Base-by-base conservation (phyloP, 1,140 invertebrate genomes). In the Ceratina calcarata region DNA sequence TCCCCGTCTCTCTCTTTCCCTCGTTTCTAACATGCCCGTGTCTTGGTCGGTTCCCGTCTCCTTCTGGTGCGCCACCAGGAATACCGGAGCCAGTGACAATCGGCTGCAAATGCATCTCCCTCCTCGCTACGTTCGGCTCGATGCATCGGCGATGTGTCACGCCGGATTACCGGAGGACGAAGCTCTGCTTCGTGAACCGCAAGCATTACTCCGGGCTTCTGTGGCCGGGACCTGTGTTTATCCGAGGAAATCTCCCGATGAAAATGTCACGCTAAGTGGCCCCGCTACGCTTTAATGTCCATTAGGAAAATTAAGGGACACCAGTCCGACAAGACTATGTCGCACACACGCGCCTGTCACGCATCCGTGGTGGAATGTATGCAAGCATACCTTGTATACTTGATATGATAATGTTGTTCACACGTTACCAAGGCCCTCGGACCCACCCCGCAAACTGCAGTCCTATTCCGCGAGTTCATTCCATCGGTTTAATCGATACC, bases 71-170 rank as follows among this genome's bases (percentile, higher is more conserved):
- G 45, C 20, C 53, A 32, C 70, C 64, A 83, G 83, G 76, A 79
- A 72, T 58, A 45, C 37, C 20, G 13, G 75, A 78, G 45, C 68
- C 60, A 45, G 61, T 84, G 60, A 82, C 81, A 79, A 79, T 79
- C 77, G 77, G 77, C 77, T 66, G 77, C 70, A 79, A 79, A 79
- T 79, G 77, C 77, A 79, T 79, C 74, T 66, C 60, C 60, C 80
- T 65, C 53, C 49, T 27, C 15, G 37, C 73, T 64, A 51, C 53
- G 79, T 67, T 62, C 55, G 32, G 58, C 64, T 78, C 77, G 61
- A 83, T 83, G 72, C 64, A 85, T 86, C 77, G 80, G 69, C 58
- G 72, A 86, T 83, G 76, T 70, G 69, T 85, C 84, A 83, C 55
- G 51, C 61, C 68, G 73, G 76, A 86, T 86, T 86, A 86, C 77